Percentiles rank a stretch among this genome's conserved stretches.
Conservation (phyloP, 2,888 invertebrate genomes). For the Scrobipalpa atriplicella region DNA sequence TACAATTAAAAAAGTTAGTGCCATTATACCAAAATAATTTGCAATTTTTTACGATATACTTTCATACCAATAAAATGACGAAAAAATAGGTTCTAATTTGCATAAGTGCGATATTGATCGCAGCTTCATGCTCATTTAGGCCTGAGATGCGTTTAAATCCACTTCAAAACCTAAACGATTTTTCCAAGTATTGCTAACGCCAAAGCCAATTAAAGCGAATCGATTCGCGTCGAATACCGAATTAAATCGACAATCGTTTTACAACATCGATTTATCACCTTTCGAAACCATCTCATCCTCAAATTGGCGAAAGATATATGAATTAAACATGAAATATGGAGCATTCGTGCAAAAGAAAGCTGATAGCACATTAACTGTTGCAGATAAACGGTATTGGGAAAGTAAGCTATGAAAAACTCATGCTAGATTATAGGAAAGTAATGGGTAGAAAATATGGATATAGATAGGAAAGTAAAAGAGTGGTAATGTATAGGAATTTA, state of each 20-base stretch:
- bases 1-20: too few species aligned
- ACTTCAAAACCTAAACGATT: neutral
- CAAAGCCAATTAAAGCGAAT: neutral
- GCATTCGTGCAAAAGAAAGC: neutral
- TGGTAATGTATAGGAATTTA: too few species aligned
- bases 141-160: neutral
- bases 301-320: slow-evolving; percentile 7
- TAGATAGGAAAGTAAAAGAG: too few species aligned
- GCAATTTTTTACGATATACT: too few species aligned
- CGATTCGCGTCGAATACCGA: neutral
- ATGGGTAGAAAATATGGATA: too few species aligned
- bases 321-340: slow-evolving; percentile 8
- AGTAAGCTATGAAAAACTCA: too few species aligned
- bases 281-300: neutral
- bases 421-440: too few species aligned
- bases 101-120: too few species aligned
- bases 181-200: neutral
- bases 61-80: too few species aligned
- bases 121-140: too few species aligned
- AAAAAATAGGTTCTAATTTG: too few species aligned
- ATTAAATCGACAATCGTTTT: neutral
- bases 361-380: neutral
- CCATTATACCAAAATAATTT: too few species aligned
- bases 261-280: neutral
- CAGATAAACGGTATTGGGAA: neutral